Evolutionary conservation across 2,888 invertebrate genomes (phyloP).

Genomic region (Drosophila affinis): DNA sequence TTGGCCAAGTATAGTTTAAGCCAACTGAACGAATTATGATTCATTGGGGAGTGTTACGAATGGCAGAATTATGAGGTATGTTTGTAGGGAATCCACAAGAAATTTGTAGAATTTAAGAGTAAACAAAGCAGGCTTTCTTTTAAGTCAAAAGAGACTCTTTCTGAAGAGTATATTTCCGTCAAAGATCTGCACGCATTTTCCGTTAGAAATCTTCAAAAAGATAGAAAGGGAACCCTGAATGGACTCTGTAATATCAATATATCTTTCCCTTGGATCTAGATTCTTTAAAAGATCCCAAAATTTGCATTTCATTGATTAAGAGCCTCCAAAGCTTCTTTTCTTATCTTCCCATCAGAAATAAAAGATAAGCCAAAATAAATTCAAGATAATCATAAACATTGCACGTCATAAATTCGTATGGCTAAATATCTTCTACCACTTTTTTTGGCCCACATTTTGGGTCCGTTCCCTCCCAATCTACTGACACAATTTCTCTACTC

Average conservation of each 20-base stretch:
- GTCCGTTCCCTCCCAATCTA: neutral
- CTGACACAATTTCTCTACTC: slow-evolving; percentile 31
- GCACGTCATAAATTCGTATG: neutral
- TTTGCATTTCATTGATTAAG: too few relatives aligned
- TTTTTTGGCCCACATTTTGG: slow-evolving; percentile 6
- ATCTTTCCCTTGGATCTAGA: too few relatives aligned
- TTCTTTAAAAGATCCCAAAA: too few relatives aligned
- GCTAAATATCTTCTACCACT: too few relatives aligned
- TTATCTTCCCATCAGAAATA: neutral
- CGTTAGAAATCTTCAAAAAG: too few relatives aligned
- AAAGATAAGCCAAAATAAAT: neutral
- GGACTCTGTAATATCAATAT: neutral
- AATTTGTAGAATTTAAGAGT: too few relatives aligned
- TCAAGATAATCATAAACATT: neutral
- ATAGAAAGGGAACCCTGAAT: neutral
- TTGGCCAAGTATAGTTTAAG: slow-evolving; percentile 7
- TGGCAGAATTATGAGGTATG: neutral
- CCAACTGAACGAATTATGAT: slow-evolving; percentile 17
- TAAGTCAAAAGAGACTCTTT: too few relatives aligned
- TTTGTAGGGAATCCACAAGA: neutral
- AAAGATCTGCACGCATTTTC: neutral
- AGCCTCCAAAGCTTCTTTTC: too few relatives aligned
- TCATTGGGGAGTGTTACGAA: neutral
- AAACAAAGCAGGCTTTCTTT: too few relatives aligned
- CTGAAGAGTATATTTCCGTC: too few relatives aligned